Evolutionary conservation across 2,888 invertebrate species (phyloP), one percentile per base, ranked within the genome.

Genomic region (Drosophila recens): DNA sequence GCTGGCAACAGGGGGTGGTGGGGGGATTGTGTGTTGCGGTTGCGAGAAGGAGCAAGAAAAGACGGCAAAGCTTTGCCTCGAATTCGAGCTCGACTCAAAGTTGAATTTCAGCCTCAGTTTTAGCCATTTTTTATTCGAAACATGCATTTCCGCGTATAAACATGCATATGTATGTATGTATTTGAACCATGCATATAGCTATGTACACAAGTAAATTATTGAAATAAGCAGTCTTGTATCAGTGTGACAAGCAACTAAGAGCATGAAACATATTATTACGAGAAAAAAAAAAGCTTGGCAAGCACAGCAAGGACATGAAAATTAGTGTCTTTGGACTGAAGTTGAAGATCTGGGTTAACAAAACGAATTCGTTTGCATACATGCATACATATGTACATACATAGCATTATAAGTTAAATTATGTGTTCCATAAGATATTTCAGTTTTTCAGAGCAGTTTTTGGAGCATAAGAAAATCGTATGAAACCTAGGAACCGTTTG

Each of bases 241-340:
- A 51, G 1, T 40, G 40, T 42, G 33, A 42, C 17, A 42, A 54
- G 17, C 30, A 54, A 30, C 42, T 67, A 77, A 67, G 56, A 67
- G 56, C 43, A 33, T 33, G 23, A 40, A 23, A 61, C 33, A 61
- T 46, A 17, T 56, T 63, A 40, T 5, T 27, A 27, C 27, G 27
- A 27, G 1, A 17, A 1, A 17, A 17, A 17, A 1, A 17, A 17
- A 17, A 17, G 1, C 17, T 17, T 17, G 17, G 17, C 17, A 17
- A 57, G 72, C 57, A 72, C 53, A 78, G 17, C 17, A 17, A 57
- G 72, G 62, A 72, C 53, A 78, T 64, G 61, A 65, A 65, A 65
- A 51, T 48, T 76, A 49, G 42, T 71, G 57, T 46, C 40, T 40
- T 30, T 23, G 36, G n/a, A 6, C 10, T 27, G 53, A 15, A 17